Base-by-base conservation (phyloP, 1,140 invertebrate genomes). In the Akabosia matsudoensis region DNA sequence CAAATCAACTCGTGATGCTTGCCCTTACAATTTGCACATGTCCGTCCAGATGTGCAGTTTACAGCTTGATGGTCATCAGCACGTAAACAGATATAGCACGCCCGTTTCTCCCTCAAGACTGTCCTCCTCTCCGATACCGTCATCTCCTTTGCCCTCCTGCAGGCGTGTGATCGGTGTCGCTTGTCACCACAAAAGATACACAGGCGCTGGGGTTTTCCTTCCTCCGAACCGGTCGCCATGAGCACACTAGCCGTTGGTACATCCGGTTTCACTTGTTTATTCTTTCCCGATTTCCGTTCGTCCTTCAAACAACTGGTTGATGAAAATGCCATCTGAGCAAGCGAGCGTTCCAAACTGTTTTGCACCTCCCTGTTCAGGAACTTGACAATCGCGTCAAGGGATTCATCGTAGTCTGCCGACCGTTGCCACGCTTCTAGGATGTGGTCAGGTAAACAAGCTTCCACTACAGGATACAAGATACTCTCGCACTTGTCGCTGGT, bases 391-490 rank as follows among this genome's bases (percentile, higher is more conserved):
- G 74, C 22, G 0, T 51, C 75, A 0, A 83, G 70, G 31, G 75
- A 74, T 16, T 76, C 70, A 73, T 30, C 70, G 16, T 51, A 56
- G 33, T 18, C 24, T 28, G 18, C 13, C 37, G 22, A 45, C 1
- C 82, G 79, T 71, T 84, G 79, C 84, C 83, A 84, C 0, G 80
- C 76, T 28, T 80, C 61, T 26, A 84, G 28, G n/a, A 82, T 70
- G 24, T 84, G 82, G 28, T 83, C 77, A 31, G 82, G 83, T 7
- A 85, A 22, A 4, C 80, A 83, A 7, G 83, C 84, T 61, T 85
- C 84, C 1, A 85, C 82, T 3, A 85, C 73, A 0, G 83, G 84
- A 70, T 82, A 84, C 1, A 84, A 67, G 77, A 45, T 84, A 83
- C 13, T 82, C 0, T 84, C 81, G 75, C 81, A 85, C 70, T 83